Evolutionary conservation across 2,113 vertebrate genomes (phyloP).

Genomic region (Petaurus breviceps): DNA sequence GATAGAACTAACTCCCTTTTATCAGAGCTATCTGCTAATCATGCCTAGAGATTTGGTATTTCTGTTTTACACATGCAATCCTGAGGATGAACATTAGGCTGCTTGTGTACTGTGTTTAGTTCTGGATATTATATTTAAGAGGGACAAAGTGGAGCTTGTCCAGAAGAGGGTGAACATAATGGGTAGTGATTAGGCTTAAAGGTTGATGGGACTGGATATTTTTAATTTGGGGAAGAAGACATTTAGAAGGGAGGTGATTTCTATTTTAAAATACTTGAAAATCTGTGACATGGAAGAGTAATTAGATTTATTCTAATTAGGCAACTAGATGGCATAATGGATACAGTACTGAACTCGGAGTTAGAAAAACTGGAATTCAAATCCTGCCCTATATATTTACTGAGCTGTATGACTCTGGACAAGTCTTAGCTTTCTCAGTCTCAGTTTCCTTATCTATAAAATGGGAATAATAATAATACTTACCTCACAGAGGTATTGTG

Average conservation of each 20-base stretch:
- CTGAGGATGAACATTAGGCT: not conserved
- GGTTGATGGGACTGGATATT: not conserved
- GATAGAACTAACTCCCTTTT: conserved; percentile 22
- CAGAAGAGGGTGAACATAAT: not conserved
- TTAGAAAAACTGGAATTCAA: not conserved
- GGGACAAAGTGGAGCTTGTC: not conserved
- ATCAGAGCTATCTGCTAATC: not conserved
- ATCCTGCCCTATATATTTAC: not conserved
- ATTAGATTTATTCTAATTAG: not conserved
- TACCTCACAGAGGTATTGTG: not conserved
- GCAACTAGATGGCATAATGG: not conserved
- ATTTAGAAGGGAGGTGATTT: not conserved
- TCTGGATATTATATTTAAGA: not conserved
- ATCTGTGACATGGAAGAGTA: not conserved
- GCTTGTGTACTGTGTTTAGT: not conserved
- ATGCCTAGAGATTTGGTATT: not conserved
- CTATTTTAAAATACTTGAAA: not conserved
- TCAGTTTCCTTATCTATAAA: not conserved
- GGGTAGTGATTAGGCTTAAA: not conserved
- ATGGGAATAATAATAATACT: not conserved
- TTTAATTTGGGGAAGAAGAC: not conserved
- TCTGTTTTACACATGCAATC: not conserved
- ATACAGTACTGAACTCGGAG: not conserved
- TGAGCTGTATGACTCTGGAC: not conserved
- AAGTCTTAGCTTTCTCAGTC: not conserved